These are phyloP conservation scores for Periparus ater DNA, from an alignment of 2,797 vertebrate species.

Conservation along the genomic window DNA sequence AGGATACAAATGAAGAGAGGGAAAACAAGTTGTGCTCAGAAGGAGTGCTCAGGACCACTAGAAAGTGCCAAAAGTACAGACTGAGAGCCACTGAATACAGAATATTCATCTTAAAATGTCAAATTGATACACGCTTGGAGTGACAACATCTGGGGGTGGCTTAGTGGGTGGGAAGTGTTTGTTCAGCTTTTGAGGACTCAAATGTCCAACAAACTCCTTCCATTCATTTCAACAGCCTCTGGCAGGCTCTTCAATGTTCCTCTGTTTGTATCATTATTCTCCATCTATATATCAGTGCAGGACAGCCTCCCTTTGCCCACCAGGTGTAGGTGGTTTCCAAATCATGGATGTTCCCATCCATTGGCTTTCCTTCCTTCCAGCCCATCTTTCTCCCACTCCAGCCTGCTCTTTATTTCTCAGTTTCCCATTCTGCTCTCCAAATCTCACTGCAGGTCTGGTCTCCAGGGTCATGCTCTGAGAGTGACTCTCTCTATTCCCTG, in stretches of 20 bases:
- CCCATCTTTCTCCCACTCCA: not conserved
- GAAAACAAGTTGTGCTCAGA: conserved; percentile 30
- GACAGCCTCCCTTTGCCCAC: not conserved
- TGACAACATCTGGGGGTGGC: not conserved
- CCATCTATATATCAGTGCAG: not conserved
- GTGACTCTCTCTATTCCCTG: not conserved
- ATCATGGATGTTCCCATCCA: not conserved
- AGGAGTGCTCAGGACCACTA: conserved; percentile 38
- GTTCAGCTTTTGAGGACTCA: not conserved
- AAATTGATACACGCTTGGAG: not conserved
- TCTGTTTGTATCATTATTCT: not conserved
- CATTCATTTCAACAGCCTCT: not conserved
- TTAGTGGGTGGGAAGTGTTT: not conserved
- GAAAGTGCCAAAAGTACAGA: conserved; percentile 27
- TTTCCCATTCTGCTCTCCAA: not conserved
- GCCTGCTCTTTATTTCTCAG: not conserved
- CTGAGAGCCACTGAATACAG: not conserved
- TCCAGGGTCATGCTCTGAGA: not conserved
- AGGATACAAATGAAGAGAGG: conserved; percentile 9
- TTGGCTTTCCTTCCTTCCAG: not conserved
- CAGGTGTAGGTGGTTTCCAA: not conserved
- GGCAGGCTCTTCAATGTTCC: not conserved
- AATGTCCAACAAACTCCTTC: not conserved
- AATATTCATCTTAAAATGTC: conserved; percentile 31
- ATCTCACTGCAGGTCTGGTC: not conserved